Conservation (phyloP, 2,113 vertebrate species). For the Tursiops truncatus region DNA sequence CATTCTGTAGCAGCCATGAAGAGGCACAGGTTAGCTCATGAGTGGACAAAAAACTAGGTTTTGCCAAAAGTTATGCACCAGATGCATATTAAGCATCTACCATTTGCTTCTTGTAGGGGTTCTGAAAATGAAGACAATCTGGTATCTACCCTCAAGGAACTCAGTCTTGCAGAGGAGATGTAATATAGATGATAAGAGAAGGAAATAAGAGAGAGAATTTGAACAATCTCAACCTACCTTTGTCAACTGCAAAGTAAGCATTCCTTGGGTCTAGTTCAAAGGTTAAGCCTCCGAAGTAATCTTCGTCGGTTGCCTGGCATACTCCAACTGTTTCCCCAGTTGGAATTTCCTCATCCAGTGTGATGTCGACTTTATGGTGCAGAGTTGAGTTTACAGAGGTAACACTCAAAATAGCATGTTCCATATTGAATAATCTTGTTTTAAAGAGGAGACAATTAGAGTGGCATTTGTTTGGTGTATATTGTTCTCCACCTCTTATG, state of each 20-base stretch:
- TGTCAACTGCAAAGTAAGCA: conserved; percentile 71
- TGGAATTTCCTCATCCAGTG: conserved; percentile 76
- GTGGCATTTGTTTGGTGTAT: background rate
- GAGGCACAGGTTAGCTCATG: background rate
- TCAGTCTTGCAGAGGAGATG: background rate
- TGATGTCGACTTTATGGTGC: conserved; percentile 19
- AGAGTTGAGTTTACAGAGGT: conserved; percentile 49
- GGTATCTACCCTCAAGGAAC: background rate
- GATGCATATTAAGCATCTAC: background rate
- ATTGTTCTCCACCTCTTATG: background rate
- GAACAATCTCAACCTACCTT: conserved; percentile 42
- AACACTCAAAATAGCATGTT: conserved; percentile 31
- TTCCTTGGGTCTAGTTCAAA: conserved; percentile 68
- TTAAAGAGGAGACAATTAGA: conserved; percentile 30
- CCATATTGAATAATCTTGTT: conserved; percentile 70
- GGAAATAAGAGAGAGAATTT: background rate
- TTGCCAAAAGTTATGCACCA: background rate
- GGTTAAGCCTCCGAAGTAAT: conserved; percentile 50
- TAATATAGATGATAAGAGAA: background rate
- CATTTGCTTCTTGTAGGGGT: background rate
- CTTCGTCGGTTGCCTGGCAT: conserved; percentile 68
- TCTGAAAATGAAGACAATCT: background rate
- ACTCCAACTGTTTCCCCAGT: conserved; percentile 52
- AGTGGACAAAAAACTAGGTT: background rate
- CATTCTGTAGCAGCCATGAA: background rate